Conservation (phyloP, 1,140 invertebrate species). For the Eriosoma lanigerum region DNA sequence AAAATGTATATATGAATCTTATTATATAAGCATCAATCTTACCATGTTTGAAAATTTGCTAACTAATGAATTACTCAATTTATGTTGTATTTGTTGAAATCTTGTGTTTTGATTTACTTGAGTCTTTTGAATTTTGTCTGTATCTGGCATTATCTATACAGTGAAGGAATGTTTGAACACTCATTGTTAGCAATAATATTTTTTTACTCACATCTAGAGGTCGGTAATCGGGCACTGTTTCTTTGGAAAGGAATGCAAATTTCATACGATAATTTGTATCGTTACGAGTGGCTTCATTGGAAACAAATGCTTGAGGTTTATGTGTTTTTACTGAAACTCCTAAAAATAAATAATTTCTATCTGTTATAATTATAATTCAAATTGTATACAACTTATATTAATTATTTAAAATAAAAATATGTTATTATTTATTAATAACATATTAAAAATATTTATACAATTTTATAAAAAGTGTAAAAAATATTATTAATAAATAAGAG, state of each 20-base stretch:
- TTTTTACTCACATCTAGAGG: constrained; percentile 63
- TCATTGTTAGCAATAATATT: not conserved
- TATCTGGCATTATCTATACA: constrained; percentile 56
- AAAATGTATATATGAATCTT: too few relatives aligned
- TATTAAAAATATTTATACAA: too few relatives aligned
- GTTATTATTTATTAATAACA: too few relatives aligned
- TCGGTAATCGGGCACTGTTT: constrained; percentile 82
- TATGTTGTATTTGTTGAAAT: constrained; percentile 73
- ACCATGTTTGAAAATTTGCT: constrained; percentile 55
- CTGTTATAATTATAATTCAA: too few relatives aligned
- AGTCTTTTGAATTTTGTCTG: constrained; percentile 73
- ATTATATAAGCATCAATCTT: too few relatives aligned
- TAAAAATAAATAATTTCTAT: constrained; percentile 55
- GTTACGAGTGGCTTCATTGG: constrained; percentile 59
- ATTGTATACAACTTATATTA: too few relatives aligned
- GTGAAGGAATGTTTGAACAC: not conserved
- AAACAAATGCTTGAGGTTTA: constrained; percentile 69
- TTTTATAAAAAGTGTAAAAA: too few relatives aligned
- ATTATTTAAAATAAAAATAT: too few relatives aligned
- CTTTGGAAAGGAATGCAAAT: constrained; percentile 78
- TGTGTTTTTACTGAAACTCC: constrained; percentile 71
- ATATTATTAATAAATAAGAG: too few relatives aligned
- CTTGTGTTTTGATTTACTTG: constrained; percentile 74
- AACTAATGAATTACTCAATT: constrained; percentile 64
- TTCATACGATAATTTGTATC: constrained; percentile 80